Percentiles rank a stretch among this genome's conserved stretches.
These are phyloP conservation scores for Bufo gargarizans DNA, from an alignment of 2,113 vertebrate genomes.

Conservation along the genomic window DNA sequence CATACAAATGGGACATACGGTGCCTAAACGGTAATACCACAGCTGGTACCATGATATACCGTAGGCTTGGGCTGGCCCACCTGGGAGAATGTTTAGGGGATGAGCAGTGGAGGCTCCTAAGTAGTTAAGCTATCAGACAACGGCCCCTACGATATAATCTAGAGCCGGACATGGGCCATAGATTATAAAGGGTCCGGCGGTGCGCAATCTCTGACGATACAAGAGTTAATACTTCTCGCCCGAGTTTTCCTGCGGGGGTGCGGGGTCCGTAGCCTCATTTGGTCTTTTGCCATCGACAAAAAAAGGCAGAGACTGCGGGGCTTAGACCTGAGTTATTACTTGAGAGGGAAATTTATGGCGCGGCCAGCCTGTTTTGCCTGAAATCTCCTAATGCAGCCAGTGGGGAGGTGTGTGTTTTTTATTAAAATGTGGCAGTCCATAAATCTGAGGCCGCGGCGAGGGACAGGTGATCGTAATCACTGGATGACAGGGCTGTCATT, in stretches of 20 bases:
- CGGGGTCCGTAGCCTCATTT: constrained; percentile 24
- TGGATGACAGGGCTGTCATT: constrained; percentile 73
- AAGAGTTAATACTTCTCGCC: neutral
- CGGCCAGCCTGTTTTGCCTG: constrained; percentile 78
- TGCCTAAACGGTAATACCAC: neutral
- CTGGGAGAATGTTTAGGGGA: neutral
- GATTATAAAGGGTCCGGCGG: neutral
- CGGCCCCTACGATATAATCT: neutral
- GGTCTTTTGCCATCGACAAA: constrained; percentile 32
- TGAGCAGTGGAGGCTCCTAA: neutral
- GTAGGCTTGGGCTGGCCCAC: neutral
- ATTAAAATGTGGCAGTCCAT: constrained; percentile 85
- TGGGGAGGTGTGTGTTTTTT: constrained; percentile 80
- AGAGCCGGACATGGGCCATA: neutral
- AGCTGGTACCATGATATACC: neutral
- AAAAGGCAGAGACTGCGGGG: neutral
- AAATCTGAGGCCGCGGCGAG: constrained; percentile 77
- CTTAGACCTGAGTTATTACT: constrained; percentile 78
- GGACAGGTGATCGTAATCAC: constrained; percentile 80
- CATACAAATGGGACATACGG: neutral
- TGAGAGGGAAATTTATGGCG: constrained; percentile 81
- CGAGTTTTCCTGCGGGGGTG: neutral
- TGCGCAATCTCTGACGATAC: neutral
- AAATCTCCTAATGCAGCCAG: constrained; percentile 84
- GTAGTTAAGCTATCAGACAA: neutral